Base-by-base conservation (phyloP, 2,113 vertebrate genomes). In the Antechinus flavipes region DNA sequence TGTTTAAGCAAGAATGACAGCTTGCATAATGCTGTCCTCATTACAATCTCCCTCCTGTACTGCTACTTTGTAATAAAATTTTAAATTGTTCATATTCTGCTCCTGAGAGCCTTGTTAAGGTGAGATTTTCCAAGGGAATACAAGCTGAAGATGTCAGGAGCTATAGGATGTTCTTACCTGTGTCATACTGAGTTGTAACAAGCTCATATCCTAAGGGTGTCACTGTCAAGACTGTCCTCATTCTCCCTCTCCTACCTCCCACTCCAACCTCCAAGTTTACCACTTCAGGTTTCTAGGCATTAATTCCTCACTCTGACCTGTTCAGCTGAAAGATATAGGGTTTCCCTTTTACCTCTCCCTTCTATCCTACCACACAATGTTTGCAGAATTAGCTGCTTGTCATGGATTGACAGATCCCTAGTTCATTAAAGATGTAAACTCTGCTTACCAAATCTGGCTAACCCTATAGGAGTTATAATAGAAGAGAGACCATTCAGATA, bases 41-140 rank as follows among this genome's bases (percentile, higher is more conserved):
- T 98, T 89, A 94, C 96, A 96, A 2, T 93, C 97, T 97, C 96
- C 95, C 97, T 97, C 95, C 97, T 35, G 42, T 91, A 91, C 95
- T 93, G 90, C 91, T 68, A 92, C 96, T 93, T 95, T 94, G 91
- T 95, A 93, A 97, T 91, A 96, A 76, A 96, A 97, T 95, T 97
- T 96, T 84, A 96, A 97, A 95, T 90, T 55, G 50, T 95, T 98
- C 97, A 16, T 92, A 14, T 92, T 93, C 61, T 10, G 0, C 58
- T 92, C 95, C 76, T 61, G 93, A 89, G 97, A 97, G 90, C 94
- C 94, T 97, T 61, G 94, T 95, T 96, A 90, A 95, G 95, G 89
- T 89, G 95, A 98, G 91, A 6, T 91, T 96, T 98, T 97, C 97
- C 30, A 10, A 96, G 97, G 96, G 97, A 89, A 94, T 96, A 55